These are phyloP conservation scores for Falco concolor DNA, from an alignment of 2,797 vertebrate genomes.

Conservation along the genomic window DNA sequence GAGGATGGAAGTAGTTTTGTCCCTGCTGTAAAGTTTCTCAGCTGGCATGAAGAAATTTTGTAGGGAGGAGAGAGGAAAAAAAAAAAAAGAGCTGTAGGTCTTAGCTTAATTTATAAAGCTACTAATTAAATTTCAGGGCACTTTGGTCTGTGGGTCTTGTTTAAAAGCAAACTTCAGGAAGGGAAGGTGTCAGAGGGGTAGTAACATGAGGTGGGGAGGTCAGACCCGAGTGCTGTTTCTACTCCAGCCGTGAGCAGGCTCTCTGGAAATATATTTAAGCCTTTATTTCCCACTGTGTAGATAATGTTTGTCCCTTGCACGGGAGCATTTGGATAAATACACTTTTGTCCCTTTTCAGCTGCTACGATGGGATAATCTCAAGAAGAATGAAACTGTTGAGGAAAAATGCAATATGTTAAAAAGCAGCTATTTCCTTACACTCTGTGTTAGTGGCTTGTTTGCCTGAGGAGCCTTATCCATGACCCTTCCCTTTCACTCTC, in stretches of 20 bases:
- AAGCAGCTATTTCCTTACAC: neutral
- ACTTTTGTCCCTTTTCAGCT: neutral
- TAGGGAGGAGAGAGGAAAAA: rapidly evolving
- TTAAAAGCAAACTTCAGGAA: neutral
- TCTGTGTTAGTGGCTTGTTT: neutral
- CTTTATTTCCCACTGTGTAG: neutral
- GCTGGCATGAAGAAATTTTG: neutral
- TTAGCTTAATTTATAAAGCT: neutral
- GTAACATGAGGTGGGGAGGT: neutral
- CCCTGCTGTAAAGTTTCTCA: neutral
- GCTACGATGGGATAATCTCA: neutral
- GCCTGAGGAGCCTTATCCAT: neutral
- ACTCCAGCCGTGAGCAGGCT: neutral
- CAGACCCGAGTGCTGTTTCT: neutral
- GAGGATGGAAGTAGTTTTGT: neutral
- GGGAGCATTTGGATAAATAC: neutral
- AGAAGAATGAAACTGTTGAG: neutral
- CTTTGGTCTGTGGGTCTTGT: neutral
- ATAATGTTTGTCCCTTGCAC: neutral
- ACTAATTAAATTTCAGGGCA: neutral
- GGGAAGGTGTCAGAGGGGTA: neutral
- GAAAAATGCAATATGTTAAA: neutral
- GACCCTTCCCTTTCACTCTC: slow-evolving; percentile 14
- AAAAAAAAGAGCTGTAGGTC: neutral
- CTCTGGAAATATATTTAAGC: neutral